Conservation (phyloP, 2,113 vertebrate species). For the Madoqua kirkii region DNA sequence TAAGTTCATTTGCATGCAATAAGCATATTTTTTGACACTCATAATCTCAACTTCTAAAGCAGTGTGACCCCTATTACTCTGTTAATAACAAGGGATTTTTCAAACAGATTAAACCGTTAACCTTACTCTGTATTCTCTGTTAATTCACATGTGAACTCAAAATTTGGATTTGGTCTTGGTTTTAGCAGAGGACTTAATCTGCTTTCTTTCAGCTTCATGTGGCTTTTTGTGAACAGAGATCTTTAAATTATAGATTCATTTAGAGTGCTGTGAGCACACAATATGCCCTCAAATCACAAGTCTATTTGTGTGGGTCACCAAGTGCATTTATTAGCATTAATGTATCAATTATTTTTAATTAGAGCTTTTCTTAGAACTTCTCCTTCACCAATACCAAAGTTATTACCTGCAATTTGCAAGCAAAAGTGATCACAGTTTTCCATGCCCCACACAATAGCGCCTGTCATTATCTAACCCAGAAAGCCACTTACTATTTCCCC, state of each 20-base stretch:
- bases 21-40: background rate
- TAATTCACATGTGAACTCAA: conserved; percentile 3
- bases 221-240: conserved; percentile 30
- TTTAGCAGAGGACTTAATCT: background rate
- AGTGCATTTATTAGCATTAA: conserved; percentile 60
- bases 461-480: conserved; percentile 47
- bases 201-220: background rate
- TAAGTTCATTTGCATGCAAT: background rate
- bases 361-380: conserved; percentile 51
- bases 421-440: conserved; percentile 44
- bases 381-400: conserved; percentile 49
- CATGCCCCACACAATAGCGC: background rate
- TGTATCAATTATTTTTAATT: conserved; percentile 71
- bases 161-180: background rate
- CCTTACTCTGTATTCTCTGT: background rate
- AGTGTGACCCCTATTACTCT: background rate
- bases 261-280: conserved; percentile 8
- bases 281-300: conserved; percentile 59
- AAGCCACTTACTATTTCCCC: background rate
- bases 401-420: conserved; percentile 60
- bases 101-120: background rate
- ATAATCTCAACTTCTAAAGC: background rate
- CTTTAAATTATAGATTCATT: conserved; percentile 56
- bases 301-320: conserved; percentile 44
- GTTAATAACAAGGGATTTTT: background rate